phyloP scores from a whole-genome alignment of 1,140 invertebrate species.

The Phthorimaea operculella region DNA sequence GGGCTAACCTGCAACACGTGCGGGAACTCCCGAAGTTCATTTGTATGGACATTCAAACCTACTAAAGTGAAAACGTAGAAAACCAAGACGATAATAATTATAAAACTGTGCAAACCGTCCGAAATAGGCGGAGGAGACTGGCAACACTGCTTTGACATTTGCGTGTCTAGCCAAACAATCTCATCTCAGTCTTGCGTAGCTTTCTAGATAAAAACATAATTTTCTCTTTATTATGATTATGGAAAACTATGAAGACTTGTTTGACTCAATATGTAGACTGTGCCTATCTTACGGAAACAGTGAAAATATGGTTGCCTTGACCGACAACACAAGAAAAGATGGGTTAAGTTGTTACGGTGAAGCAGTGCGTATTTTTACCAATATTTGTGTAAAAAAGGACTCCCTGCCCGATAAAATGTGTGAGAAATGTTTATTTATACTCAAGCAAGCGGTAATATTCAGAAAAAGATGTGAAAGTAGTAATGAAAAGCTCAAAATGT shows the following conservation, averaged over 20 bases:
- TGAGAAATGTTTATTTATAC: constrained; percentile 33
- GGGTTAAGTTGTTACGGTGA: constrained; percentile 40
- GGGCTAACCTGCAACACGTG: too few relatives aligned
- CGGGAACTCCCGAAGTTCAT: too few relatives aligned
- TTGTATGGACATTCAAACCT: too few relatives aligned
- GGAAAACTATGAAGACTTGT: constrained; percentile 29
- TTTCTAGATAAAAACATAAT: too few relatives aligned
- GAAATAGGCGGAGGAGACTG: too few relatives aligned
- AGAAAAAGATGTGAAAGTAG: constrained; percentile 45
- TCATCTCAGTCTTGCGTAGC: too few relatives aligned
- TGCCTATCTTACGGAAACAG: constrained; percentile 34
- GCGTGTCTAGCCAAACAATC: too few relatives aligned
- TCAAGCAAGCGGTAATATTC: constrained; percentile 47
- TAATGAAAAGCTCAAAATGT: constrained; percentile 24
- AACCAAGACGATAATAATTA: too few relatives aligned
- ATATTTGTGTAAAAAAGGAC: constrained; percentile 36
- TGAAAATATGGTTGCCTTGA: constrained; percentile 42
- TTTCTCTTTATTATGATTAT: too few relatives aligned
- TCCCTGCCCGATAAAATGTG: constrained; percentile 44
- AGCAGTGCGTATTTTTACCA: constrained; percentile 34
- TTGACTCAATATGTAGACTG: constrained; percentile 40
- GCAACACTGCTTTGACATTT: too few relatives aligned
- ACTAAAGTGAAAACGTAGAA: too few relatives aligned
- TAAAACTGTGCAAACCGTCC: too few relatives aligned
- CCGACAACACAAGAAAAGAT: constrained; percentile 27